phyloP scores from a whole-genome alignment of 2,113 vertebrate genomes.

The Cheirogaleus medius region DNA sequence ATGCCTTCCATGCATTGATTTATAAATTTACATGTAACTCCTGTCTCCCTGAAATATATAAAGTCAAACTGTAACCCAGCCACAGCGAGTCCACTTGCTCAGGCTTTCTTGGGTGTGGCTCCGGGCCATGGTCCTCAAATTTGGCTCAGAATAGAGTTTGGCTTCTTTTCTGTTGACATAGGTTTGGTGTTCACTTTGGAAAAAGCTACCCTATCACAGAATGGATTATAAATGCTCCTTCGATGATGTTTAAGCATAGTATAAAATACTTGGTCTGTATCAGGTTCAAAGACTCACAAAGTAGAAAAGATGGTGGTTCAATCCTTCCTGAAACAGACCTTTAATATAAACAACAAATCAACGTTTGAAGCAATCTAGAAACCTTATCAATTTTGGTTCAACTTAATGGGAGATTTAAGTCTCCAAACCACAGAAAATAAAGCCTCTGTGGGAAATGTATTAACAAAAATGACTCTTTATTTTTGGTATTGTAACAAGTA shows the following conservation, averaged over 20 bases:
- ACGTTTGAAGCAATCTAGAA: not conserved
- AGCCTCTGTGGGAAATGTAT: not conserved
- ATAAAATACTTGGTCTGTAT: not conserved
- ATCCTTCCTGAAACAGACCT: not conserved
- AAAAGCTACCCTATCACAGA: not conserved
- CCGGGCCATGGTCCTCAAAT: too few relatives aligned
- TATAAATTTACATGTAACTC: too few relatives aligned
- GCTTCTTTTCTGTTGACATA: too few relatives aligned
- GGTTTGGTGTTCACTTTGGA: not conserved
- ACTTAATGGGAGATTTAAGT: not conserved
- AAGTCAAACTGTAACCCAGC: too few relatives aligned
- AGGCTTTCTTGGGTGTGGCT: too few relatives aligned
- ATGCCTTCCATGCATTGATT: too few relatives aligned
- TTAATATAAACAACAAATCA: not conserved
- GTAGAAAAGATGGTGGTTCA: not conserved
- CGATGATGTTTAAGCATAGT: not conserved
- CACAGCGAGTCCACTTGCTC: too few relatives aligned
- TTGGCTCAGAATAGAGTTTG: too few relatives aligned
- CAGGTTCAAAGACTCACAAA: not conserved
- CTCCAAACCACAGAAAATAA: not conserved
- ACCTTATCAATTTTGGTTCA: not conserved
- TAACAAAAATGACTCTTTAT: not conserved
- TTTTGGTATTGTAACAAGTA: not conserved
- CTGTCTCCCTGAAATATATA: too few relatives aligned
- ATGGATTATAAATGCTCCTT: not conserved